These are phyloP conservation scores for Melopsittacus undulatus DNA, from an alignment of 2,797 vertebrate species.

Conservation along the genomic window DNA sequence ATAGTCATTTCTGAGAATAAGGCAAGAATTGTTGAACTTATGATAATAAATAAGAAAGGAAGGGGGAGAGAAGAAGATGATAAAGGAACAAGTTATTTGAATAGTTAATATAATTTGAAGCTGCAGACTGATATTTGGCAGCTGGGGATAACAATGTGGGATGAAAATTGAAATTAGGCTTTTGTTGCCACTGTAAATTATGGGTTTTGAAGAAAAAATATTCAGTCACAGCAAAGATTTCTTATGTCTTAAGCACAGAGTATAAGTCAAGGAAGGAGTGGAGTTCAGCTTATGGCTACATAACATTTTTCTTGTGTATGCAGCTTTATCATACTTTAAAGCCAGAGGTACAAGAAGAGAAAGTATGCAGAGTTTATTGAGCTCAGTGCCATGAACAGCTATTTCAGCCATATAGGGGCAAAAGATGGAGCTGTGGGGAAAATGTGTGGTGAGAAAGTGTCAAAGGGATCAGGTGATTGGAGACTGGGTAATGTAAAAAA, in stretches of 20 bases:
- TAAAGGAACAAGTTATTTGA: background rate
- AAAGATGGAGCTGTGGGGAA: background rate
- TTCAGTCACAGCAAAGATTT: background rate
- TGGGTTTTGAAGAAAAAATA: background rate
- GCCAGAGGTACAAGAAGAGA: background rate
- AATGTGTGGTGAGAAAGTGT: background rate
- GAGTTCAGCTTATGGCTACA: background rate
- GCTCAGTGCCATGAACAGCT: background rate
- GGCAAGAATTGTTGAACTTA: background rate
- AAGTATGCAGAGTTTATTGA: background rate
- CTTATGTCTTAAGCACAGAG: background rate
- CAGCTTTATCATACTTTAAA: background rate
- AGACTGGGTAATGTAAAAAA: background rate
- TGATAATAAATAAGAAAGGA: background rate
- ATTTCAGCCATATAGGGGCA: background rate
- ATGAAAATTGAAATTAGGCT: background rate
- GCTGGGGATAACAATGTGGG: background rate
- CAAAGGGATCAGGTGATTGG: background rate
- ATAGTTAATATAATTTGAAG: constrained; percentile 21
- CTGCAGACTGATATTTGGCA: constrained; percentile 39
- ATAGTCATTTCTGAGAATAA: background rate
- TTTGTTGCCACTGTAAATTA: background rate
- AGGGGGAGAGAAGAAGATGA: background rate
- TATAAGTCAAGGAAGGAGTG: background rate
- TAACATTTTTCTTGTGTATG: background rate